Conservation (phyloP, 2,113 vertebrate genomes). For the Protomyctophum bolini region DNA sequence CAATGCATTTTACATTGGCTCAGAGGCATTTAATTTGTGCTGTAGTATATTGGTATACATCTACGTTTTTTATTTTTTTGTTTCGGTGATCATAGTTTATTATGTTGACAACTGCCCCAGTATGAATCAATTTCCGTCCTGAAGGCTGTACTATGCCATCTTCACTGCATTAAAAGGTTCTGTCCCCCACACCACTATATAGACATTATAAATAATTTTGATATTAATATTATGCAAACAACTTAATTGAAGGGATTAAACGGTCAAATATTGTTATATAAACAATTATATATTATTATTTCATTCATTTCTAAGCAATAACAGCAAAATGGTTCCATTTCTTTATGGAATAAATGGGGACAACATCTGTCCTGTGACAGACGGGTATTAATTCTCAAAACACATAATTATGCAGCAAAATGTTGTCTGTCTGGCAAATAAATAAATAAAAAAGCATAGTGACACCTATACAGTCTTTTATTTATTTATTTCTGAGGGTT, state of each 20-base stretch:
- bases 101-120: too few species aligned
- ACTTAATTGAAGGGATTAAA: neutral
- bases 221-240: neutral
- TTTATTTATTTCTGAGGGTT: conserved; percentile 11
- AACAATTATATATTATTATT: too few species aligned
- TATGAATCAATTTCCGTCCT: too few species aligned
- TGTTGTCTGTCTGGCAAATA: conserved; percentile 92
- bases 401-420: conserved; percentile 95
- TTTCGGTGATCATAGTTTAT: too few species aligned
- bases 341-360: too few species aligned
- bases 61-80: too few species aligned
- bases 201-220: too few species aligned
- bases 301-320: neutral
- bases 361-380: conserved; percentile 79
- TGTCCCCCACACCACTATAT: neutral
- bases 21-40: neutral
- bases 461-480: conserved; percentile 87
- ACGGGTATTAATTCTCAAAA: conserved; percentile 94
- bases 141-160: neutral
- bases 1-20: conserved; percentile 26
- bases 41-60: too few species aligned
- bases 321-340: neutral
- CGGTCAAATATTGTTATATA: too few species aligned
- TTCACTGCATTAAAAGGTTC: neutral
- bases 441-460: conserved; percentile 64